phyloP scores from a whole-genome alignment of 2,888 invertebrate genomes.

The Ennomos quercinarius region DNA sequence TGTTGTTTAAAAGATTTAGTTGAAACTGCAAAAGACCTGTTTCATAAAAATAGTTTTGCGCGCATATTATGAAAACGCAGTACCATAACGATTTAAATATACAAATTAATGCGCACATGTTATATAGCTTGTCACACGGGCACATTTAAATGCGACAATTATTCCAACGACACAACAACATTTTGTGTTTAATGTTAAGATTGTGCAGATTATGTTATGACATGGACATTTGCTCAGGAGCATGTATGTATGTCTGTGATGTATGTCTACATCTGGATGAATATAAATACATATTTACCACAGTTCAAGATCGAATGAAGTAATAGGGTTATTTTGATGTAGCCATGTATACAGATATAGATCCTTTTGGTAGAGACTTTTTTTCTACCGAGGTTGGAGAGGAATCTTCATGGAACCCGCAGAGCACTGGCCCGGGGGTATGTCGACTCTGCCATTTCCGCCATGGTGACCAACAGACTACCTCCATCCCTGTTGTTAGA shows the following conservation, averaged over 20 bases:
- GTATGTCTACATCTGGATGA: background rate
- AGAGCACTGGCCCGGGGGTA: too few species aligned
- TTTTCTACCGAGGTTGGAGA: too few species aligned
- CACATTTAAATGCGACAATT: slow-evolving; percentile 32
- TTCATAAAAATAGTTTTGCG: too few species aligned
- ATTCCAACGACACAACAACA: slow-evolving; percentile 30
- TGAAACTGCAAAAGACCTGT: too few species aligned
- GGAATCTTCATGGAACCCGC: too few species aligned
- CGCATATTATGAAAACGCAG: background rate
- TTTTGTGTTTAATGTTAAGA: slow-evolving; percentile 16
- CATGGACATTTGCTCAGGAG: slow-evolving; percentile 5
- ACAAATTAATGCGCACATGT: background rate
- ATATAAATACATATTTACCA: background rate
- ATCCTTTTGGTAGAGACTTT: too few species aligned
- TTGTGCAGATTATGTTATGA: slow-evolving; percentile 16
- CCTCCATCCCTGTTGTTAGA: too few species aligned
- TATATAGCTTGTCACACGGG: slow-evolving; percentile 6
- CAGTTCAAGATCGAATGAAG: background rate
- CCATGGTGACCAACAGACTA: too few species aligned
- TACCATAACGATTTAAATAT: slow-evolving; percentile 4
- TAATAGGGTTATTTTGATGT: background rate
- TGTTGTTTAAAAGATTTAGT: too few species aligned
- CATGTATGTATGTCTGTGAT: slow-evolving; percentile 3
- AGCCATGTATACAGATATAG: too few species aligned
- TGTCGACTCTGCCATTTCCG: too few species aligned